Evolutionary conservation across 64 coral and sea anemone genomes (phyloP).

Genomic region (Trachythela sp.): DNA sequence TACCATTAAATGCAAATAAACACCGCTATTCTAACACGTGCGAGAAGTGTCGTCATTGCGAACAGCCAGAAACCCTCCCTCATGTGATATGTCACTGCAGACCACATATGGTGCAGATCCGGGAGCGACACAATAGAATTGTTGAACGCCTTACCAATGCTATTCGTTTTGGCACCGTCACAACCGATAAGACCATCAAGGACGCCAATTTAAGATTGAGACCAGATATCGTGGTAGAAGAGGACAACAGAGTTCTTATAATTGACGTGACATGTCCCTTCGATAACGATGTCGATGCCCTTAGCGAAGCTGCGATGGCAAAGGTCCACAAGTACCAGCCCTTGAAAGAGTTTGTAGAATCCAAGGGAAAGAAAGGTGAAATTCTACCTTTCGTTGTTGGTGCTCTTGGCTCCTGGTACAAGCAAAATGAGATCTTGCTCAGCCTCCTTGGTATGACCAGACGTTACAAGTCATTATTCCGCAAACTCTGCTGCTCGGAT

Average conservation of each 20-base stretch:
- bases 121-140: no score
- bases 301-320: not conserved
- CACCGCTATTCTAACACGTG: not conserved
- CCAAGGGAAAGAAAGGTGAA: not conserved
- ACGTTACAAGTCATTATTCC: no score
- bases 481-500: no score
- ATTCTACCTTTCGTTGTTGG: not conserved
- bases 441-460: not conserved
- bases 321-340: not conserved
- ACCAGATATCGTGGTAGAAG: not conserved
- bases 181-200: not conserved
- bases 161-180: no score
- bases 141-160: no score
- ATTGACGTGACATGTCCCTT: not conserved
- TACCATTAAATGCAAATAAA: not conserved
- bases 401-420: not conserved
- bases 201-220: not conserved
- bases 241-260: not conserved
- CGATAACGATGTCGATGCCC: not conserved
- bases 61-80: no score
- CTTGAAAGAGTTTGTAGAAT: not conserved
- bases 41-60: not conserved
- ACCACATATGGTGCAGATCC: no score
- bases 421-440: not conserved
- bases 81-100: no score